phyloP scores from a whole-genome alignment of 2,113 vertebrate species.

The Charina bottae region DNA sequence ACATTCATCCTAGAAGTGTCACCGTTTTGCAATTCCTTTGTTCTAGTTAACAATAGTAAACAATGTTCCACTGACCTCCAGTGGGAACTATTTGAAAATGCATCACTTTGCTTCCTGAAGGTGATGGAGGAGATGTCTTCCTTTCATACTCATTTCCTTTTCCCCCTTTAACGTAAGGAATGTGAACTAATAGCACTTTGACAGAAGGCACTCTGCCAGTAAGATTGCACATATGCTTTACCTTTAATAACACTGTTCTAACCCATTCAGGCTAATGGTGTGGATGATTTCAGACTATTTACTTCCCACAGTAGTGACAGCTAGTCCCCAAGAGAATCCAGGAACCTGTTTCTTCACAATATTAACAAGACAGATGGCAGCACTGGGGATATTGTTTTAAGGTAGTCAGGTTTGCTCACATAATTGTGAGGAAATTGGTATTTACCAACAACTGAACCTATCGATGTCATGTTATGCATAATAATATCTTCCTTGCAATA shows the following conservation, averaged over 20 bases:
- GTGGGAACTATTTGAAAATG: constrained; percentile 60
- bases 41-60: constrained; percentile 56
- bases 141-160: background rate
- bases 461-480: background rate
- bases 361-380: constrained; percentile 41
- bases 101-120: background rate
- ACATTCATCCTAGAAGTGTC: background rate
- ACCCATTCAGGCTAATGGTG: constrained; percentile 44
- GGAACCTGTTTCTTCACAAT: constrained; percentile 29
- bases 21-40: constrained; percentile 59
- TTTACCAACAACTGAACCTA: background rate
- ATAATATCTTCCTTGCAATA: background rate
- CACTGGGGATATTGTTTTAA: constrained; percentile 19
- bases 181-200: accelerated
- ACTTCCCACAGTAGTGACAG: constrained; percentile 26
- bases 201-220: background rate
- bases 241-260: constrained; percentile 28
- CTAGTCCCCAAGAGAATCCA: constrained; percentile 35
- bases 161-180: accelerated
- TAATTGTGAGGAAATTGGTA: background rate
- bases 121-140: background rate
- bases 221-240: background rate
- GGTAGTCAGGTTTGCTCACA: constrained; percentile 5
- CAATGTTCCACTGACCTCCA: constrained; percentile 77
- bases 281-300: constrained; percentile 48